Evolutionary conservation across 2,888 invertebrate genomes (phyloP).

Genomic region (Pandemis heparana): DNA sequence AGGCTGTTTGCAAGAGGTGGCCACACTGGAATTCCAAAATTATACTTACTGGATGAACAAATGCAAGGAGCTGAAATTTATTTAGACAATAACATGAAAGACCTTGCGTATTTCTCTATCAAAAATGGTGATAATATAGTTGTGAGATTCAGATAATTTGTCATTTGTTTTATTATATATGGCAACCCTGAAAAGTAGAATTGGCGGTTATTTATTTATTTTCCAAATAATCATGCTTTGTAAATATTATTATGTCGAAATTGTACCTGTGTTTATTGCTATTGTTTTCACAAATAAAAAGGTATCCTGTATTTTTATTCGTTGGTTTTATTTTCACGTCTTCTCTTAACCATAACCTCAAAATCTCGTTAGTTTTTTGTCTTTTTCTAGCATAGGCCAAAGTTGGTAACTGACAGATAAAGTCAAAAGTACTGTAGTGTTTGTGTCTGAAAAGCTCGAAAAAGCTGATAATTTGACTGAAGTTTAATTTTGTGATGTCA

Average conservation of each 20-base stretch:
- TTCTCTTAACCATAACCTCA: background rate
- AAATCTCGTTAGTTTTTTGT: too few relatives aligned
- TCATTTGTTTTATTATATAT: constrained; percentile 42
- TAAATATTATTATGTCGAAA: constrained; percentile 70
- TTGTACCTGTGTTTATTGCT: constrained; percentile 78
- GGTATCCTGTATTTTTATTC: constrained; percentile 71
- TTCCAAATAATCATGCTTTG: constrained; percentile 63
- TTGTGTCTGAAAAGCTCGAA: too few relatives aligned
- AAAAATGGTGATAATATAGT: constrained; percentile 93
- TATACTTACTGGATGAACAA: constrained; percentile 84
- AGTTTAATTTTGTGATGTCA: too few relatives aligned
- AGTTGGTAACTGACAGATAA: too few relatives aligned
- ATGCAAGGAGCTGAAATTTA: constrained; percentile 89
- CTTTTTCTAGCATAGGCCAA: too few relatives aligned
- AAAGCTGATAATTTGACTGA: too few relatives aligned
- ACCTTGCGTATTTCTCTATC: constrained; percentile 93
- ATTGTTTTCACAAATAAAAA: constrained; percentile 69
- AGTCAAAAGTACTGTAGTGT: too few relatives aligned
- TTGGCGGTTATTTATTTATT: constrained; percentile 56
- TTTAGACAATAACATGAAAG: constrained; percentile 93
- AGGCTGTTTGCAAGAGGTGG: constrained; percentile 87
- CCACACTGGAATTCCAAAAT: constrained; percentile 67
- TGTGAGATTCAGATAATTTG: constrained; percentile 86
- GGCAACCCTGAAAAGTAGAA: constrained; percentile 32
- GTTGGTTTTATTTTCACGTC: constrained; percentile 53